Percentiles rank a stretch among this genome's conserved stretches.
phyloP scores from a whole-genome alignment of 2,113 vertebrate species.

The Lepisosteus oculatus region DNA sequence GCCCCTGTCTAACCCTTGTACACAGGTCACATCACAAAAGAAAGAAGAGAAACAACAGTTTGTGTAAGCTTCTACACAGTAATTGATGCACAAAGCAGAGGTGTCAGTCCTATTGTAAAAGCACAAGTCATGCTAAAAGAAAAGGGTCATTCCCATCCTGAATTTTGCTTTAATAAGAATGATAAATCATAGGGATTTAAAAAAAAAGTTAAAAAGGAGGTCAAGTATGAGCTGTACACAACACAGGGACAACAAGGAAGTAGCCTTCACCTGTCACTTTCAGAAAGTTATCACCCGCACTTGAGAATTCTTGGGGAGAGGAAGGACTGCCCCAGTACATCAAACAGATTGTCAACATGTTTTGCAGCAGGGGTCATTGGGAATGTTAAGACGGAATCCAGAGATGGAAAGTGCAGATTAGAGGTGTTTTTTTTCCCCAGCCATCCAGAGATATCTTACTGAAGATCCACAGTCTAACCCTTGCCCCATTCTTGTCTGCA shows the following conservation, averaged over 20 bases:
- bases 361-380: conserved; percentile 4
- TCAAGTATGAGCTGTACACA: neutral
- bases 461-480: neutral
- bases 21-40: no score
- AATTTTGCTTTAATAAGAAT: no score
- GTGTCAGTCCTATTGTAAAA: no score
- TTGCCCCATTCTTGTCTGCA: neutral
- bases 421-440: neutral
- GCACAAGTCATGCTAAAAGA: no score
- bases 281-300: neutral
- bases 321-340: neutral
- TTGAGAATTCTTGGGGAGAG: neutral
- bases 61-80: no score
- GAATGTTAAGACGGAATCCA: neutral
- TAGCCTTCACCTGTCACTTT: conserved; percentile 10
- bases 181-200: neutral
- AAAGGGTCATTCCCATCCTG: no score
- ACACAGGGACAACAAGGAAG: neutral
- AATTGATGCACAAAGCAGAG: no score
- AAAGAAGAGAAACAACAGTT: no score
- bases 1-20: neutral
- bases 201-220: neutral
- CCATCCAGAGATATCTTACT: neutral
- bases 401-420: conserved; percentile 1
- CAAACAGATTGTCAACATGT: conserved; percentile 1